phyloP scores from a whole-genome alignment of 1,140 invertebrate species.

The Caerostris darwini region DNA sequence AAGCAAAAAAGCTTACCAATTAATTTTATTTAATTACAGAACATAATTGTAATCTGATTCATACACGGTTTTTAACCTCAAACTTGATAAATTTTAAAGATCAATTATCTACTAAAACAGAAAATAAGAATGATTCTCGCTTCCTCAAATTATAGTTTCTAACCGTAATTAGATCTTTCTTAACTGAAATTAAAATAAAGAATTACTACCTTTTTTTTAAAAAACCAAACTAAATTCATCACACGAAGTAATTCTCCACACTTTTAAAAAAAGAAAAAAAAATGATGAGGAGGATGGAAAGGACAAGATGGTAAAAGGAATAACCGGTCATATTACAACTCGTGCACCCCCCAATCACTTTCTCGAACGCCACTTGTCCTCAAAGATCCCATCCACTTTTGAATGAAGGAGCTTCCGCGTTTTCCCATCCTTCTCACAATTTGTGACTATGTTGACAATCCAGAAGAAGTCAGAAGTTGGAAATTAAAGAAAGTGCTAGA shows the following conservation, averaged over 20 bases:
- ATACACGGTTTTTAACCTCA: no score
- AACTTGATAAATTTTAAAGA: no score
- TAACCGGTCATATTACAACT: constrained; percentile 38
- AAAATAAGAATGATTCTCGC: not conserved
- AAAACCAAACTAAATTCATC: not conserved
- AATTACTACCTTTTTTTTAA: not conserved
- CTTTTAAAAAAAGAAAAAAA: not conserved
- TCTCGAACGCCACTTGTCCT: not conserved
- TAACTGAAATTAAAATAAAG: not conserved
- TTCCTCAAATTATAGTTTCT: not conserved
- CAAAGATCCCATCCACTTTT: not conserved
- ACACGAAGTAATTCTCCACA: not conserved
- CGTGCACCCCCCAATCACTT: not conserved
- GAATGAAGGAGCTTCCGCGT: not conserved
- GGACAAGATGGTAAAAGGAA: not conserved
- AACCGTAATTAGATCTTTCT: not conserved
- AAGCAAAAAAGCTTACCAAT: no score
- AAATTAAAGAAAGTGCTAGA: constrained; percentile 29
- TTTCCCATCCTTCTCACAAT: not conserved
- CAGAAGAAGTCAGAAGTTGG: constrained; percentile 26
- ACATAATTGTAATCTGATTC: no score
- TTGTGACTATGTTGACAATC: constrained; percentile 27
- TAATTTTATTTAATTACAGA: no score
- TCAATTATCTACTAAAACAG: not conserved
- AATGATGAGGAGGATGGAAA: not conserved